Evolutionary conservation across 1,140 invertebrate genomes (phyloP).

Genomic region (Ceratina australensis): DNA sequence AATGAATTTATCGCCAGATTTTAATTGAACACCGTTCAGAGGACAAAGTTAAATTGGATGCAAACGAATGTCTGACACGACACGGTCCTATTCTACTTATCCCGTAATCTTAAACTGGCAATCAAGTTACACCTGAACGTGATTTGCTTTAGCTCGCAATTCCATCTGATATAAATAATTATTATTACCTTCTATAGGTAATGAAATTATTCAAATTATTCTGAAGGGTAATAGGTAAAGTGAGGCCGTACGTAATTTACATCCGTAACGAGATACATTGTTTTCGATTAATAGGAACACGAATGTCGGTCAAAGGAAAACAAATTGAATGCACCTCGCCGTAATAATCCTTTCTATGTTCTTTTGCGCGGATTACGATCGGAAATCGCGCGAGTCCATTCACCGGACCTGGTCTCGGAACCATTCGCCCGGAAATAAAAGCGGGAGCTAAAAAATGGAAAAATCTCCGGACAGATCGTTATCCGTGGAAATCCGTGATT

Average conservation of each 20-base stretch:
- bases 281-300: neutral
- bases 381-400: constrained; percentile 16
- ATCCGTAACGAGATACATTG: too few relatives aligned
- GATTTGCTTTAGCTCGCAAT: too few relatives aligned
- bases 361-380: constrained; percentile 2
- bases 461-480: constrained; percentile 12
- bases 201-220: too few relatives aligned
- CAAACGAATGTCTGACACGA: neutral
- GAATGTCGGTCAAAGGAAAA: neutral
- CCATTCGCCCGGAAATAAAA: constrained; percentile 9
- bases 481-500: constrained; percentile 16
- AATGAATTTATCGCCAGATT: neutral
- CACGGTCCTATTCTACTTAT: neutral
- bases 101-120: neutral
- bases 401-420: neutral
- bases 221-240: too few relatives aligned
- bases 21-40: neutral
- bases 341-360: neutral
- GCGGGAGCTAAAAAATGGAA: neutral
- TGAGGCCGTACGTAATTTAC: too few relatives aligned
- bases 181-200: too few relatives aligned
- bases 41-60: neutral
- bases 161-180: too few relatives aligned
- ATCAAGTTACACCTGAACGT: too few relatives aligned
- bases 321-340: neutral